Percentiles rank a stretch among this genome's conserved stretches.
Evolutionary conservation across 2,113 vertebrate genomes (phyloP).

Genomic region (Tragelaphus buxtoni): DNA sequence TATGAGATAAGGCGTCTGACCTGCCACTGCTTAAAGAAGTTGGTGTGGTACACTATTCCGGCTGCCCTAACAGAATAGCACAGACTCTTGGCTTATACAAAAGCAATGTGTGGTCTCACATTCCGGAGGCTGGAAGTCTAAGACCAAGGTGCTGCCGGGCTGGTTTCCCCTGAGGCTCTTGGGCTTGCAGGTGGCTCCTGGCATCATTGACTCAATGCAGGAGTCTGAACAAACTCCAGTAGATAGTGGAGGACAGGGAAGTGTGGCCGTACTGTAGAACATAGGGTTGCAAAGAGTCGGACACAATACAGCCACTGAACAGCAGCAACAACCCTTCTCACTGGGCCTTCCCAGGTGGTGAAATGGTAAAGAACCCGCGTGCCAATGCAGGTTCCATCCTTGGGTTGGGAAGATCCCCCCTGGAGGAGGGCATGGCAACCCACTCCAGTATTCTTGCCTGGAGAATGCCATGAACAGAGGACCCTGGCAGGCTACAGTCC

Average conservation of each 20-base stretch:
- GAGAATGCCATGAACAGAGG: neutral
- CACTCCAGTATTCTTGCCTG: neutral
- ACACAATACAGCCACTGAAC: neutral
- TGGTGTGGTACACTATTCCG: too few species aligned
- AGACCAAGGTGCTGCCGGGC: neutral
- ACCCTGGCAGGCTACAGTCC: neutral
- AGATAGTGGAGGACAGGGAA: neutral
- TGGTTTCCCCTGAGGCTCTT: neutral
- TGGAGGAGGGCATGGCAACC: neutral
- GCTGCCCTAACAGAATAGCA: neutral
- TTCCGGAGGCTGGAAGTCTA: neutral
- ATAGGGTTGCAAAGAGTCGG: neutral
- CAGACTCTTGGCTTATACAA: neutral
- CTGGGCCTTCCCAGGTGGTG: neutral
- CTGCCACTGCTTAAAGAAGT: neutral
- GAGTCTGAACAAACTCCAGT: neutral
- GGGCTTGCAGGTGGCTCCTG: neutral
- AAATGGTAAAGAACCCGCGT: neutral
- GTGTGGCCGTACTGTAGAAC: neutral
- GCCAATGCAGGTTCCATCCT: neutral
- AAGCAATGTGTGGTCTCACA: neutral
- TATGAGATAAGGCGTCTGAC: fast-evolving
- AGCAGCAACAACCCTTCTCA: neutral
- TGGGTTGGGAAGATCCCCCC: neutral
- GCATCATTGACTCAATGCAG: neutral